Base-by-base conservation (phyloP, 1,140 invertebrate genomes). In the Achatina immaculata region DNA sequence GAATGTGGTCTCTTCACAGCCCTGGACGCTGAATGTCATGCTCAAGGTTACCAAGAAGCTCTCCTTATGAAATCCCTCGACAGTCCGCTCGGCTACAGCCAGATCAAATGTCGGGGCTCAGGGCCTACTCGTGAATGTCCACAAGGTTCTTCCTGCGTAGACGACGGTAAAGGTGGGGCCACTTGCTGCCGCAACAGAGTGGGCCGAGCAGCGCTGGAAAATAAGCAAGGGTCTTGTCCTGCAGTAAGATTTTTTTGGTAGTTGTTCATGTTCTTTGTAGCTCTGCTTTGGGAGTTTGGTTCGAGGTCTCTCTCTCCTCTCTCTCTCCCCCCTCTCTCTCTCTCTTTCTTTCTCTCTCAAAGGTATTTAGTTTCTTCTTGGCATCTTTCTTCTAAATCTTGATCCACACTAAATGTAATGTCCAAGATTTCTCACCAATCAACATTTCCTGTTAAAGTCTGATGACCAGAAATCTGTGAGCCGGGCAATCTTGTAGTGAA, bases 161-260 rank as follows among this genome's bases (percentile, higher is more conserved):
- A 62, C 31, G 58, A 62, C 28, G 58, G 58, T 9, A 62, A 34
- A 34, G 58, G 58, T 14, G 58, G 58, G 1, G 58, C 58, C 28
- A 62, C 58, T 34, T 62, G 58, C n/a, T 62, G 58, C 31, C 58
- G 58, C 9, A 62, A 31, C 28, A 62, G 58, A 62, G 58, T 62
- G 4, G 58, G 58, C 4, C 58, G 58, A 11, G 6, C 28, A 4
- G 21, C 1, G 6, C 28, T 62, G 3, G 58, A 62, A 19, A 62
- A 62, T 16, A 62, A 62, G 58, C 58, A 62, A 62, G 58, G 58
- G 31, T 62, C 58, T 31, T 62, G 58, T 31, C 58, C 58, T 2
- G 58, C 58, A 9, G 58, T 62, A 62, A 34, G 58, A 31, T 62
- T 0, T 21, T 24, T 55, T 14, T n/a, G n/a, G n/a, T n/a, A n/a